Evolutionary conservation across 2,888 invertebrate species (phyloP).

Genomic region (Poecilus cupreus): DNA sequence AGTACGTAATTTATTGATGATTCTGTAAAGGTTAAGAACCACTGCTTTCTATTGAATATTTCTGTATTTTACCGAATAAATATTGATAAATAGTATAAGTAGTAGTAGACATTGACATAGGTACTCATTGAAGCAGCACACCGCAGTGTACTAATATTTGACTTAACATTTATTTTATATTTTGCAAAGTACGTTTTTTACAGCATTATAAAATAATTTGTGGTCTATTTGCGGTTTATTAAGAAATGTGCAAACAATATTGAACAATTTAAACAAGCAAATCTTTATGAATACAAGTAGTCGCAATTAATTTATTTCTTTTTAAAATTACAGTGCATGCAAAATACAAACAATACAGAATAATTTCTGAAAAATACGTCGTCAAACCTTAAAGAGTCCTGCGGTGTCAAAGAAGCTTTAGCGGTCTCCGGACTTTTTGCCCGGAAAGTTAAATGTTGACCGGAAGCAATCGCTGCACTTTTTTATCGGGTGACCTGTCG

Average conservation of each 20-base stretch:
- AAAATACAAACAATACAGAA: too few relatives aligned
- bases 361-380: too few relatives aligned
- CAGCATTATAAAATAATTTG: not conserved
- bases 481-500: constrained; percentile 51
- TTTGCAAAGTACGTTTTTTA: not conserved
- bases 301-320: too few relatives aligned
- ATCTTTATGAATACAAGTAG: too few relatives aligned
- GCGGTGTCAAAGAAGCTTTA: not conserved
- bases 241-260: not conserved
- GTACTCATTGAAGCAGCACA: not conserved
- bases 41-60: too few relatives aligned
- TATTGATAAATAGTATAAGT: too few relatives aligned
- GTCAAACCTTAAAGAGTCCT: not conserved
- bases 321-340: too few relatives aligned
- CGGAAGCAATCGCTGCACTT: constrained; percentile 55
- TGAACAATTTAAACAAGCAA: too few relatives aligned
- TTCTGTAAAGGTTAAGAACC: too few relatives aligned
- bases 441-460: constrained; percentile 50
- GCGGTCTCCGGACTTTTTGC: not conserved
- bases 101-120: not conserved
- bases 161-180: not conserved
- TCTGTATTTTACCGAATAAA: too few relatives aligned
- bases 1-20: too few relatives aligned
- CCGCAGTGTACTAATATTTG: not conserved
- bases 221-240: not conserved